These are phyloP conservation scores for Caenorhabditis sinica DNA, from an alignment of 2,888 invertebrate genomes.

Conservation along the genomic window DNA sequence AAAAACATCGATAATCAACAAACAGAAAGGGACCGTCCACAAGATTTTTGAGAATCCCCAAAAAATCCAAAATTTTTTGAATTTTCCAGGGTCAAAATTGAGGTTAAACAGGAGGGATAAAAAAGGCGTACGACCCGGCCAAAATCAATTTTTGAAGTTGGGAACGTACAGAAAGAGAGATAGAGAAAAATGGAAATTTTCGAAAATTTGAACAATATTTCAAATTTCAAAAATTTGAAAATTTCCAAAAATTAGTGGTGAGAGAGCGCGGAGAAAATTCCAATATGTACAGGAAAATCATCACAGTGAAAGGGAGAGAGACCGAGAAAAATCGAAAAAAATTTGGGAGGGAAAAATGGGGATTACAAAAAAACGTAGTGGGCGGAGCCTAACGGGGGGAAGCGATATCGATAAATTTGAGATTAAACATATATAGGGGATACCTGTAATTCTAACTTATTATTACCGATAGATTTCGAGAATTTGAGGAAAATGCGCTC, in stretches of 20 bases:
- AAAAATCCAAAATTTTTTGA: background rate
- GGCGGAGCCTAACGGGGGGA: constrained; percentile 14
- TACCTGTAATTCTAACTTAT: constrained; percentile 28
- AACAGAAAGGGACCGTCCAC: constrained; percentile 17
- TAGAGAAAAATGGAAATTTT: background rate
- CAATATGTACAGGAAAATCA: constrained; percentile 66
- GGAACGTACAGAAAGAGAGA: constrained; percentile 10
- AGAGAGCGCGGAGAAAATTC: constrained; percentile 21
- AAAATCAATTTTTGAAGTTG: constrained; percentile 63
- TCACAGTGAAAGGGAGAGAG: constrained; percentile 27
- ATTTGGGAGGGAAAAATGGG: background rate
- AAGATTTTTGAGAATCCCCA: background rate
- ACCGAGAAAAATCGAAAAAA: background rate
- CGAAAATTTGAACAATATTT: constrained; percentile 4
- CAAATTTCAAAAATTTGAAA: constrained; percentile 2
- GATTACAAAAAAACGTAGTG: background rate
- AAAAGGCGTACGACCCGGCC: constrained; percentile 36
- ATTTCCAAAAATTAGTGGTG: constrained; percentile 14
- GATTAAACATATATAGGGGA: too few species aligned
- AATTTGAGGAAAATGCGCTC: constrained; percentile 31
- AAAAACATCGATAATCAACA: constrained; percentile 23
- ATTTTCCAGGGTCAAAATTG: too few species aligned
- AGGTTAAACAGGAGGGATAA: background rate
- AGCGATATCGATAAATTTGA: too few species aligned
- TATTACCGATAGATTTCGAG: constrained; percentile 19